Percentiles rank a stretch among this genome's conserved stretches.
Conservation (phyloP, 2,797 vertebrate genomes). For the Zalophus californianus region DNA sequence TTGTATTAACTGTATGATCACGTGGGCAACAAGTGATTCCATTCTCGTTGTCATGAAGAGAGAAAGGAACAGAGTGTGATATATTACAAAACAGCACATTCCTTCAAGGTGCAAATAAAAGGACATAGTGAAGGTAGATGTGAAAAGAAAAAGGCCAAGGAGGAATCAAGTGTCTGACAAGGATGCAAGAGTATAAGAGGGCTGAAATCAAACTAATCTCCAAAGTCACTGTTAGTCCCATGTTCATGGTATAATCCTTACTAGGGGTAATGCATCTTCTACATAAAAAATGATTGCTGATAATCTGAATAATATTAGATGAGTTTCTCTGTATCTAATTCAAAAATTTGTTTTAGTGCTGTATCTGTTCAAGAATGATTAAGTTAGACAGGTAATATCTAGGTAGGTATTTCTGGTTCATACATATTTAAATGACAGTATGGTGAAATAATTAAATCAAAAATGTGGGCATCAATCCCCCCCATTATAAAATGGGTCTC, state of each 20-base stretch:
- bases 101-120: neutral
- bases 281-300: neutral
- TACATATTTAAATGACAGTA: neutral
- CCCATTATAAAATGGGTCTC: neutral
- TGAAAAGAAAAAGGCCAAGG: neutral
- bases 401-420: neutral
- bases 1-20: neutral
- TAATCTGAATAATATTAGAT: neutral
- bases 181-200: neutral
- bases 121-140: neutral
- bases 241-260: neutral
- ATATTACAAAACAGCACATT: neutral
- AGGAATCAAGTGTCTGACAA: neutral
- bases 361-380: neutral
- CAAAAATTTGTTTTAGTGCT: neutral
- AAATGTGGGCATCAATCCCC: too few relatives aligned
- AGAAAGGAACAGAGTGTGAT: neutral
- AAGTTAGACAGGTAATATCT: neutral
- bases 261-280: neutral
- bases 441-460: neutral
- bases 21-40: neutral
- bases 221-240: neutral
- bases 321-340: neutral
- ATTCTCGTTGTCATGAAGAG: neutral
- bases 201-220: neutral